Evolutionary conservation across 2,888 invertebrate genomes (phyloP).

Genomic region (Mythimna ferrago): DNA sequence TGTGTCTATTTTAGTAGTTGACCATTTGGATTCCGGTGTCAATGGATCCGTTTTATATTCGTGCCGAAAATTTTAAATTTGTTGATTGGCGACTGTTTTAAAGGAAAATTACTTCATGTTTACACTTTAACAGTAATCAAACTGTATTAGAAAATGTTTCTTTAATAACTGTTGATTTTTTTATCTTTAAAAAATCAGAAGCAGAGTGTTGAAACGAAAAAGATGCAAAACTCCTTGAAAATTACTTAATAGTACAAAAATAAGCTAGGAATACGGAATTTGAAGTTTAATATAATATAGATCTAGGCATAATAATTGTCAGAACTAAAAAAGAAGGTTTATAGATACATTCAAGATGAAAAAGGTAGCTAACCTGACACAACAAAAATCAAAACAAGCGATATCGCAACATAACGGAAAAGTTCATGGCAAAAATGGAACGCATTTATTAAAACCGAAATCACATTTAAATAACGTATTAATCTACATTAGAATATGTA

Average conservation of each 20-base stretch:
- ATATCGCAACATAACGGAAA: neutral
- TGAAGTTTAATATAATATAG: neutral
- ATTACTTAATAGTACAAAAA: neutral
- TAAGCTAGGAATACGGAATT: neutral
- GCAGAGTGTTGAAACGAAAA: neutral
- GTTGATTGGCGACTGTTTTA: constrained; percentile 3
- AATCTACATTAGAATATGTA: constrained; percentile 47
- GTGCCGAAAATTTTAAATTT: constrained; percentile 56
- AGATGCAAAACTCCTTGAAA: neutral
- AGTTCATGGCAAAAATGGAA: constrained; percentile 6
- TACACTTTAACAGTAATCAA: neutral
- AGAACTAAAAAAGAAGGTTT: neutral
- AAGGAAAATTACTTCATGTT: constrained; percentile 8
- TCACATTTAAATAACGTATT: constrained; percentile 25
- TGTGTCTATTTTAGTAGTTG: constrained; percentile 59
- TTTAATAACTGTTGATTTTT: neutral
- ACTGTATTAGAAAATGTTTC: neutral
- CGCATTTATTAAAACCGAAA: constrained; percentile 19
- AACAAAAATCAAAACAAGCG: neutral
- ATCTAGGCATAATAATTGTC: neutral
- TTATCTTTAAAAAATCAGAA: neutral
- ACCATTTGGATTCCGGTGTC: constrained; percentile 58
- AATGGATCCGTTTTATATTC: constrained; percentile 49
- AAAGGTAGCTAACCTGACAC: neutral
- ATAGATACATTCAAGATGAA: neutral